These are phyloP conservation scores for Myiagra hebetior DNA, from an alignment of 2,113 vertebrate genomes.

Conservation along the genomic window DNA sequence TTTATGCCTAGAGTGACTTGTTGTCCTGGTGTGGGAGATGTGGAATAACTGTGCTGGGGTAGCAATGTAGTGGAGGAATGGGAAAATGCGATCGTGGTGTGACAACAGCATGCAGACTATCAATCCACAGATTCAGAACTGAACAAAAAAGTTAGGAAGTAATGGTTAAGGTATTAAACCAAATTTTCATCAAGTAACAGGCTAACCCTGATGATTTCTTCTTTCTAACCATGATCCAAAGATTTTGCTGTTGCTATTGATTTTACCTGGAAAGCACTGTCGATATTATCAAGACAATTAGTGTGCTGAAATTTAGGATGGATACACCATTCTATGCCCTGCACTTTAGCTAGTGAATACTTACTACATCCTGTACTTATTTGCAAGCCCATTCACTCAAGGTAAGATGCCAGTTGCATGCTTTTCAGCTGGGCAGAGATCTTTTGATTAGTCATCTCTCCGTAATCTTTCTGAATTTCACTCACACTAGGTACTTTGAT, in stretches of 20 bases:
- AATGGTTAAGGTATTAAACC: not conserved
- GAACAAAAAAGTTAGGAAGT: not conserved
- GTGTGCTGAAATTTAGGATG: not conserved
- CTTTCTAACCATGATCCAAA: not conserved
- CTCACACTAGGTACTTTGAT: not conserved
- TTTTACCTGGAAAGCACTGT: not conserved
- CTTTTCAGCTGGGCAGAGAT: not conserved
- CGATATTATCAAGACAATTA: not conserved
- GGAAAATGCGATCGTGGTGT: rapidly evolving
- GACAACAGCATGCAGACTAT: not conserved
- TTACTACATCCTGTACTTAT: not conserved
- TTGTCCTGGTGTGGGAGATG: not conserved
- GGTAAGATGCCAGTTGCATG: not conserved
- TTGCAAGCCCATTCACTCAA: not conserved
- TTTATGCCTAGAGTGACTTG: not conserved
- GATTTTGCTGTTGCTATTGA: not conserved
- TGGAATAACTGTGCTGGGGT: not conserved
- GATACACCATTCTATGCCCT: not conserved
- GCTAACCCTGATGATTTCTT: not conserved
- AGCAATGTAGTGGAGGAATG: not conserved
- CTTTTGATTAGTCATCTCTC: not conserved
- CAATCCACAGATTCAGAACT: not conserved
- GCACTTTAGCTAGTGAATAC: not conserved
- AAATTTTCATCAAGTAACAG: not conserved
- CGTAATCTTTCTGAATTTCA: not conserved